Conservation (phyloP, 2,113 vertebrate genomes). For the Equus przewalskii region DNA sequence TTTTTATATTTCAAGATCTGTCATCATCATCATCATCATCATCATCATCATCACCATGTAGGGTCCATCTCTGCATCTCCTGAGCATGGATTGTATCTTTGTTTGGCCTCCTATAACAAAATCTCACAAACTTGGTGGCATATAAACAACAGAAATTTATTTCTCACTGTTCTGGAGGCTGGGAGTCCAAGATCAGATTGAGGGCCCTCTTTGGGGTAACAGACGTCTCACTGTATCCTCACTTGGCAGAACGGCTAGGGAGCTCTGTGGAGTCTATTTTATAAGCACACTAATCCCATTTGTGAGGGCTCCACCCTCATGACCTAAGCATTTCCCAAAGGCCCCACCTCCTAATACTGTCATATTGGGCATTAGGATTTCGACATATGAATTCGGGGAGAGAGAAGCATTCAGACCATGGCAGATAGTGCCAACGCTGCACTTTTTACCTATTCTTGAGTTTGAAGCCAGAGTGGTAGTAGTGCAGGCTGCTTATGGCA, state of each 20-base stretch:
- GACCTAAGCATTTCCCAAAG: not conserved
- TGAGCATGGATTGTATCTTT: not conserved
- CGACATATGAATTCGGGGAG: not conserved
- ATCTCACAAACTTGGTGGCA: not conserved
- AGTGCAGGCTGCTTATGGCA: not conserved
- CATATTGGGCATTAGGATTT: not conserved
- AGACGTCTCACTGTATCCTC: not conserved
- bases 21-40: not conserved
- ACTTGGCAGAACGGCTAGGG: not conserved
- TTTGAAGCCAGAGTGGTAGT: not conserved
- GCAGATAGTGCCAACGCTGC: not conserved
- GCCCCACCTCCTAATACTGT: not conserved
- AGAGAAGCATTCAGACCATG: not conserved
- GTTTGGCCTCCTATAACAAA: not conserved
- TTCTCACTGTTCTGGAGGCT: not conserved
- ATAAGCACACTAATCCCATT: not conserved
- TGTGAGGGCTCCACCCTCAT: not conserved
- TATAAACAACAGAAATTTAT: not conserved
- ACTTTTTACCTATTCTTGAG: not conserved
- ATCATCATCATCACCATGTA: not conserved
- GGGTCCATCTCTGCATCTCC: not conserved
- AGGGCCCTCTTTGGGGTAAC: not conserved
- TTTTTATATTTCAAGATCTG: conserved; percentile 1
- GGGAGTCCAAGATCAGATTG: not conserved
- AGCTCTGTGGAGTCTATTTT: not conserved